Evolutionary conservation across 2,888 invertebrate genomes (phyloP).

Genomic region (Mythimna lalbum): DNA sequence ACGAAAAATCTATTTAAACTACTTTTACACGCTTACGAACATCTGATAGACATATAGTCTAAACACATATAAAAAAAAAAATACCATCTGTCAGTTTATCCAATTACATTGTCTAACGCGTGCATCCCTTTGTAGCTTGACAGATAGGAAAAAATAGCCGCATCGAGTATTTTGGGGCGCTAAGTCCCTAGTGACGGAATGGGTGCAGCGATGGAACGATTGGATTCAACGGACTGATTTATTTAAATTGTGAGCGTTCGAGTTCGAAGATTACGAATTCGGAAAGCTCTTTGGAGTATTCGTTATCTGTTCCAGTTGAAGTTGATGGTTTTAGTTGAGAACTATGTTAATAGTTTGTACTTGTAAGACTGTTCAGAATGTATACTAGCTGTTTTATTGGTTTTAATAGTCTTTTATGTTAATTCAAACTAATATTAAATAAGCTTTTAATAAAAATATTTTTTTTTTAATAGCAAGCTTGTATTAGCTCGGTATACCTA

Average conservation of each 20-base stretch:
- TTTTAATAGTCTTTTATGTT: no score
- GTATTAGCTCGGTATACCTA: no score
- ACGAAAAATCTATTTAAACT: not conserved
- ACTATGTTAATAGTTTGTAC: not conserved
- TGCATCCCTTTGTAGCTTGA: slow-evolving; percentile 63
- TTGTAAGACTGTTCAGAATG: not conserved
- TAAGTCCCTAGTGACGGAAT: slow-evolving; percentile 54
- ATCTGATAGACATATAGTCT: slow-evolving; percentile 54
- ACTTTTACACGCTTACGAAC: slow-evolving; percentile 1
- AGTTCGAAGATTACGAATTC: slow-evolving; percentile 60
- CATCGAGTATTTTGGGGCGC: slow-evolving; percentile 62
- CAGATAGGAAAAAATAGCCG: slow-evolving; percentile 69
- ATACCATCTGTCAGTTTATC: slow-evolving; percentile 68
- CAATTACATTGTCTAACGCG: slow-evolving; percentile 67
- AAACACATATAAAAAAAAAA: slow-evolving; percentile 55
- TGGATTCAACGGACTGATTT: slow-evolving; percentile 62
- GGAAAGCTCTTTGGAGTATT: slow-evolving; percentile 32
- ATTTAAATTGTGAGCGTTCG: slow-evolving; percentile 63
- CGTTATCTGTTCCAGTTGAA: slow-evolving; percentile 11
- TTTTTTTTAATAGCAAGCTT: no score
- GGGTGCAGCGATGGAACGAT: slow-evolving; percentile 64
- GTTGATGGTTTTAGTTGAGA: slow-evolving; percentile 1
- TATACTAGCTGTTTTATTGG: not conserved
- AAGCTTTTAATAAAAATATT: no score
- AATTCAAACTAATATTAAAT: no score